Percentiles rank a stretch among this genome's conserved stretches.
Evolutionary conservation across 2,888 invertebrate species (phyloP).

Genomic region (Frankliniella fusca): DNA sequence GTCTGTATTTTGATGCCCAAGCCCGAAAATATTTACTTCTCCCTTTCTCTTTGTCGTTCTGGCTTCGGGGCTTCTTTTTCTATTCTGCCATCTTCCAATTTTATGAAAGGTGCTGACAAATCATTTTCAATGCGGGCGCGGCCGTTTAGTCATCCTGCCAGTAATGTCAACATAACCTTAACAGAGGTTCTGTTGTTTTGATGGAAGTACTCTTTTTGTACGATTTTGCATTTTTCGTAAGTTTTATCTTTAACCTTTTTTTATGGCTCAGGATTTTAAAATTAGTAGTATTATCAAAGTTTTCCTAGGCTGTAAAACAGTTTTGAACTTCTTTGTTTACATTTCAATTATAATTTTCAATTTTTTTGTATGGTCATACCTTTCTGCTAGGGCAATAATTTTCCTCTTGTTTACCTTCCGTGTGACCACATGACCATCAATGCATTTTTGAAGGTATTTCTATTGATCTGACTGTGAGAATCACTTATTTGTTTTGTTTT

Average conservation of each 20-base stretch:
- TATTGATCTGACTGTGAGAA: too few relatives aligned
- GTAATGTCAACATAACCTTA: constrained; percentile 22
- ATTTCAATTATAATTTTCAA: neutral
- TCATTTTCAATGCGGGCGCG: neutral
- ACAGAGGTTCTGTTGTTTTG: neutral
- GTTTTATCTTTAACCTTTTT: too few relatives aligned
- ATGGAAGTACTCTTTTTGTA: neutral
- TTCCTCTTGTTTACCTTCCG: neutral
- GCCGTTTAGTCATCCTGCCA: neutral
- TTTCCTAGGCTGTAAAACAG: too few relatives aligned
- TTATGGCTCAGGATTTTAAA: too few relatives aligned
- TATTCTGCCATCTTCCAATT: neutral
- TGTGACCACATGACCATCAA: neutral
- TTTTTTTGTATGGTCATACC: neutral
- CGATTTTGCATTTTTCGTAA: neutral
- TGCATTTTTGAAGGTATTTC: neutral
- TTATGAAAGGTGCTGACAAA: neutral
- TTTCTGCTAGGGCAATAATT: neutral
- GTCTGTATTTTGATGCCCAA: neutral
- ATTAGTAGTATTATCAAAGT: too few relatives aligned
- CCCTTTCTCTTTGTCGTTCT: neutral
- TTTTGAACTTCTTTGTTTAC: neutral
- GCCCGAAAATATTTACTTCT: neutral
- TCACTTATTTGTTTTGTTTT: neutral
- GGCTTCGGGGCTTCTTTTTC: neutral